Evolutionary conservation across 2,797 vertebrate species (phyloP), one percentile per base, ranked within the genome.

Genomic region (Vespertilio murinus): DNA sequence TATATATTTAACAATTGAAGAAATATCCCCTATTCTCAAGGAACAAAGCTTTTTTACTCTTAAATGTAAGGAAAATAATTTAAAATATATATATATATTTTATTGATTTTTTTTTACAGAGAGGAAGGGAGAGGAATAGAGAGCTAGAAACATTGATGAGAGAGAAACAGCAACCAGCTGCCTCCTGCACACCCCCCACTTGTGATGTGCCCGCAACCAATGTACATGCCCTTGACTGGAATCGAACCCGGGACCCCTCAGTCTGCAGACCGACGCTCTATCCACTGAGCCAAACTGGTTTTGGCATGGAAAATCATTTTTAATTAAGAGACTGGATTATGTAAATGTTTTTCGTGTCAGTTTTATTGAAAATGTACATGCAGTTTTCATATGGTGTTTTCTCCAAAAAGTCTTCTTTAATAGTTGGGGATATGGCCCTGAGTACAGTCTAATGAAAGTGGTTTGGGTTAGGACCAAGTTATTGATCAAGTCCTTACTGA

Each of bases 311-410:
- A n/a, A n/a, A n/a, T n/a, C n/a, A n/a, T n/a, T 91, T 90, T 90
- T 42, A 67, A 69, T 45, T 74, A 89, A 33, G 59, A 88, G 9
- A 4, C 59, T 91, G 42, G 71, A 25, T 77, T 89, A 90, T 2
- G 8, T 75, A 89, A 91, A 56, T n/a, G 2, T 91, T 95, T 94
- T 82, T 67, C 5, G 3, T 95, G 78, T 70, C 9, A 38, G 35
- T 75, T 88, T 91, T 59, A 56, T 18, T 93, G 74, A 91, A 88
- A 93, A 85, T 47, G 2, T 71, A 73, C 61, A 59, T 67, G 18
- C 7, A 77, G 16, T 77, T 93, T 96, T 92, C 35, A 78, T 85
- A 49, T 67, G 52, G 18, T 87, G 28, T 90, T 93, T 83, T 90
- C 80, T 87, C 30, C 42, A 83, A 47, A 90, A 28, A 74, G 25